Evolutionary conservation across 64 coral and sea anemone genomes (phyloP).

Genomic region (Actinia equina): DNA sequence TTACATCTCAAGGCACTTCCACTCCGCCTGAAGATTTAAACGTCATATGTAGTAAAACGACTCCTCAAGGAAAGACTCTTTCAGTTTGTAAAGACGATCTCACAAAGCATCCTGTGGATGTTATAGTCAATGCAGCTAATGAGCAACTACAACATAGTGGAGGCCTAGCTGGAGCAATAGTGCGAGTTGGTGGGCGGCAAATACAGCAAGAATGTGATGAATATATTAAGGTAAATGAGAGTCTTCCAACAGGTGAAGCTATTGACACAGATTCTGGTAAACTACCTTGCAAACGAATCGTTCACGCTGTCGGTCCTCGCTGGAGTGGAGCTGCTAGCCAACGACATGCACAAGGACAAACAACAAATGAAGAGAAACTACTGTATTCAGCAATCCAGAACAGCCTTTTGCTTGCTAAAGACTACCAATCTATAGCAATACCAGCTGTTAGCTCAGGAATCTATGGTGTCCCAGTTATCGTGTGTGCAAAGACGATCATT

Average conservation of each 20-base stretch:
- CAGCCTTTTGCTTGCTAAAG: neutral
- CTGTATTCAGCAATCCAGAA: conserved; percentile 9
- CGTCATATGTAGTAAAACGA: conserved; percentile 47
- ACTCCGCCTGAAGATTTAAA: neutral
- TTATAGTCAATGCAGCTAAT: conserved; percentile 64
- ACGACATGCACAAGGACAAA: neutral
- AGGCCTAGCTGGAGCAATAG: conserved; percentile 34
- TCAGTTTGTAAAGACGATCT: conserved; percentile 52
- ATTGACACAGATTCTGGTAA: conserved; percentile 26
- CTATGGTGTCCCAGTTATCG: conserved; percentile 37
- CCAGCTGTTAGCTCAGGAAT: conserved; percentile 61
- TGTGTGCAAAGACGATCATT: conserved; percentile 42
- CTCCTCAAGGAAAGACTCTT: conserved; percentile 25
- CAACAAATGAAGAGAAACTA: conserved; percentile 19
- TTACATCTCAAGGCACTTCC: neutral
- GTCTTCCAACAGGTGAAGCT: neutral
- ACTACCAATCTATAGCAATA: conserved; percentile 43
- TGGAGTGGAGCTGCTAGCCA: neutral
- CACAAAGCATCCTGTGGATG: conserved; percentile 28
- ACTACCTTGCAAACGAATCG: conserved; percentile 46
- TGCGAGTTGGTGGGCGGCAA: conserved; percentile 30
- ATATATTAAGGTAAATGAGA: neutral
- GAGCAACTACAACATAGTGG: conserved; percentile 8
- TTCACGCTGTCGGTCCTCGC: conserved; percentile 55
- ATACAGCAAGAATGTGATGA: conserved; percentile 14